These are phyloP conservation scores for Tachycineta bicolor DNA, from an alignment of 2,113 vertebrate genomes.

Conservation along the genomic window DNA sequence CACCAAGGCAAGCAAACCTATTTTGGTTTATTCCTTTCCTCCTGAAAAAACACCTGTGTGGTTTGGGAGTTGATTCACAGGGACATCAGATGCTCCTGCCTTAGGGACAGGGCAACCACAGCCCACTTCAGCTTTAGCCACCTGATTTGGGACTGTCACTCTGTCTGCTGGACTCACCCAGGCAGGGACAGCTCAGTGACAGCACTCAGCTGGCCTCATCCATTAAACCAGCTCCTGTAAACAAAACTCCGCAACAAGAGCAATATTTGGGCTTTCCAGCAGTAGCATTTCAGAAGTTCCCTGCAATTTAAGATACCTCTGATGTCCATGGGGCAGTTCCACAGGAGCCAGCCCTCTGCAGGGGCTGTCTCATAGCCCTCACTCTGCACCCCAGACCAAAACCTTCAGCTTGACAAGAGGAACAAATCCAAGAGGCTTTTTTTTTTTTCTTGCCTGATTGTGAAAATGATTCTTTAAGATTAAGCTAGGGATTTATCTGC, in stretches of 20 bases:
- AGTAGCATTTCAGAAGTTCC: neutral
- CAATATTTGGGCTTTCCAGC: neutral
- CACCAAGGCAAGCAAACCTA: neutral
- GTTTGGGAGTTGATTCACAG: neutral
- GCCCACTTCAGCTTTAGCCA: neutral
- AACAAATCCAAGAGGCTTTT: neutral
- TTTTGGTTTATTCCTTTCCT: neutral
- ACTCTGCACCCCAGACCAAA: neutral
- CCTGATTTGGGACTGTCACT: neutral
- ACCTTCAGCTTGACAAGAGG: neutral
- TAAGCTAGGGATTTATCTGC: neutral
- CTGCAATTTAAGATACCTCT: neutral
- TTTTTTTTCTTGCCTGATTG: neutral
- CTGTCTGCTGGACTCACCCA: neutral
- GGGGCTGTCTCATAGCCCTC: accelerated
- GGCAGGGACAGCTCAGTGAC: neutral
- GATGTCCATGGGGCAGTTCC: neutral
- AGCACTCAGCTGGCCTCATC: neutral
- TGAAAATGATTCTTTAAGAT: neutral
- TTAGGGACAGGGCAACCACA: neutral
- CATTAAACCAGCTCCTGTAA: neutral
- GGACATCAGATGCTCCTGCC: neutral
- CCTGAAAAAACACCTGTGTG: neutral
- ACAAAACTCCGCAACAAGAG: neutral
- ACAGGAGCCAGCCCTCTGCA: neutral